Evolutionary conservation across 2,888 invertebrate genomes (phyloP).

Genomic region (Pantelozetes paolii): DNA sequence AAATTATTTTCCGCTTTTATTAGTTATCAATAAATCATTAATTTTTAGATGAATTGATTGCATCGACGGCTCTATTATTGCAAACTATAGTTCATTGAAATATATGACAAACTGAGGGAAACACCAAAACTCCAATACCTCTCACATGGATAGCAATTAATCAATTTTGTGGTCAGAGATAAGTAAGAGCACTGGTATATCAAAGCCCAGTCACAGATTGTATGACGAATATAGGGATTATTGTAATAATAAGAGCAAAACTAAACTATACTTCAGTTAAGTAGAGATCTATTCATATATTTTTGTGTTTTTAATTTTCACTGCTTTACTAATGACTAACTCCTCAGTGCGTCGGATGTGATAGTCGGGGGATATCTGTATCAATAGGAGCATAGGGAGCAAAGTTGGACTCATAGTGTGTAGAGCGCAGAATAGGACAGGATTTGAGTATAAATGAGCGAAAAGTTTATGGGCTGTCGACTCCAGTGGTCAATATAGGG

Average conservation of each 20-base stretch:
- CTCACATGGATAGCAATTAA: not conserved
- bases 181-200: not conserved
- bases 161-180: conserved; percentile 17
- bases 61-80: not conserved
- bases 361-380: not conserved
- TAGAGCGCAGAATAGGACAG: not conserved
- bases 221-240: not conserved
- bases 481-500: not conserved
- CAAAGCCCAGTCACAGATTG: not conserved
- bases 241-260: not conserved
- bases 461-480: not conserved
- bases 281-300: not conserved
- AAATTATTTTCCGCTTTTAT: too few relatives aligned
- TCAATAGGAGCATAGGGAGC: conserved; percentile 17
- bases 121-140: not conserved
- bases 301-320: not conserved
- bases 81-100: not conserved
- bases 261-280: conserved; percentile 6
- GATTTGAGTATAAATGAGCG: conserved; percentile 11
- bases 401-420: not conserved
- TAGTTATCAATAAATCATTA: too few relatives aligned
- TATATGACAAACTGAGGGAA: conserved; percentile 3
- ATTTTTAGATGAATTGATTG: too few relatives aligned
- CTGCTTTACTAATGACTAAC: conserved; percentile 22
- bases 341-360: conserved; percentile 13